Percentiles rank a stretch among this genome's conserved stretches.
Conservation (phyloP, 2,113 vertebrate genomes). For the Gobius niger region DNA sequence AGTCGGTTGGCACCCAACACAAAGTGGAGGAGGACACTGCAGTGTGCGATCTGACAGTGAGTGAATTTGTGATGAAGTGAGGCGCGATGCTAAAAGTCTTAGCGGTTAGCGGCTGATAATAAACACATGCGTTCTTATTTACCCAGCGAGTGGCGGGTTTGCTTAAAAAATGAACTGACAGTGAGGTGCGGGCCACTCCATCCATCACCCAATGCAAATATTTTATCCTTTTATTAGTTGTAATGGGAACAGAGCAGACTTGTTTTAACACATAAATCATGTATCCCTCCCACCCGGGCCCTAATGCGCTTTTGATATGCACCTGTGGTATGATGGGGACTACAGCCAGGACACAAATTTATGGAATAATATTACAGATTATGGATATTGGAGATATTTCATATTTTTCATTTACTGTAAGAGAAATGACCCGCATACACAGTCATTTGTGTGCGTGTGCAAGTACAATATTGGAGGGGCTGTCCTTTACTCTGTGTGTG, state of each 20-base stretch:
- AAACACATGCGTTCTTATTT: constrained; percentile 74
- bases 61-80: constrained; percentile 21
- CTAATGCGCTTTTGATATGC: constrained; percentile 59
- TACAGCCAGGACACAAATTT: constrained; percentile 68
- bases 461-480: background rate
- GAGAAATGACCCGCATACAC: constrained; percentile 59
- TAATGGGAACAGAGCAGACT: constrained; percentile 73
- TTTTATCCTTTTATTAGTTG: constrained; percentile 75
- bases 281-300: constrained; percentile 40
- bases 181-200: constrained; percentile 66
- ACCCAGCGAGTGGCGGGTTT: constrained; percentile 67
- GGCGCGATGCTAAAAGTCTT: constrained; percentile 42
- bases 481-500: background rate
- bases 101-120: constrained; percentile 53
- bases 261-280: constrained; percentile 80
- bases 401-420: constrained; percentile 69
- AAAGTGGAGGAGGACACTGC: constrained; percentile 26
- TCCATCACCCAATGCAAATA: constrained; percentile 75
- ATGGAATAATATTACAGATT: constrained; percentile 73
- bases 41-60: constrained; percentile 42
- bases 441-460: constrained; percentile 40
- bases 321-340: constrained; percentile 68
- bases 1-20: constrained; percentile 26
- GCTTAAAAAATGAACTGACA: constrained; percentile 79
- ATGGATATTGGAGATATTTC: constrained; percentile 73